Conservation (phyloP, 1,140 invertebrate species). For the Brachionus rotundiformis region DNA sequence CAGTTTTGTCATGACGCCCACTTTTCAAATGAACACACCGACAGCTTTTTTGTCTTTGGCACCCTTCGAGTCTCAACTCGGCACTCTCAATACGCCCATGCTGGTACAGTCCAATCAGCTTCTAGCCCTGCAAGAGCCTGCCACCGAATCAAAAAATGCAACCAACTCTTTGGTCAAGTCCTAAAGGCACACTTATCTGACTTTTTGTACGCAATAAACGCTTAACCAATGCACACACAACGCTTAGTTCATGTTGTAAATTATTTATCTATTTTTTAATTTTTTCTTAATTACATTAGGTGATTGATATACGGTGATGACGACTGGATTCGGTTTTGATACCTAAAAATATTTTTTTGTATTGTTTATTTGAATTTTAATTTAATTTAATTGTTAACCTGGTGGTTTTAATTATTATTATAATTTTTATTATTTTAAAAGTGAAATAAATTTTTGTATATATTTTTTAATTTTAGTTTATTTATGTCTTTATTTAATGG, state of each 20-base stretch:
- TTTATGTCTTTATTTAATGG: too few relatives aligned
- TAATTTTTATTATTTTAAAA: too few relatives aligned
- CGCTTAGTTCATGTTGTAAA: neutral
- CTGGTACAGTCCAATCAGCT: neutral
- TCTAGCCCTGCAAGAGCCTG: neutral
- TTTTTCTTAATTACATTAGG: neutral
- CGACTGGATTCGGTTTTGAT: too few relatives aligned
- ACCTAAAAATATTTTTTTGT: too few relatives aligned
- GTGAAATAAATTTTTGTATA: too few relatives aligned
- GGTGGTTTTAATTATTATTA: too few relatives aligned
- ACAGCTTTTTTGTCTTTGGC: conserved; percentile 19
- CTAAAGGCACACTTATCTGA: too few relatives aligned
- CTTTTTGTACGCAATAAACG: too few relatives aligned
- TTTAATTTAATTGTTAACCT: too few relatives aligned
- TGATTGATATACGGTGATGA: too few relatives aligned
- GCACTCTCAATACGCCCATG: conserved; percentile 12
- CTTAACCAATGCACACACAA: neutral
- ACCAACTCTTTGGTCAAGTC: neutral
- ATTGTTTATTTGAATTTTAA: too few relatives aligned
- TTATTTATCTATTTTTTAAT: neutral
- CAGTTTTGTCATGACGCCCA: conserved; percentile 36
- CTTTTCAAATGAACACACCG: neutral
- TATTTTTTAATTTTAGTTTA: too few relatives aligned
- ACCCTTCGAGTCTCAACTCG: neutral
- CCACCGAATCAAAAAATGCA: neutral